These are phyloP conservation scores for Hoplias malabaricus DNA, from an alignment of 2,113 vertebrate species.

Conservation along the genomic window DNA sequence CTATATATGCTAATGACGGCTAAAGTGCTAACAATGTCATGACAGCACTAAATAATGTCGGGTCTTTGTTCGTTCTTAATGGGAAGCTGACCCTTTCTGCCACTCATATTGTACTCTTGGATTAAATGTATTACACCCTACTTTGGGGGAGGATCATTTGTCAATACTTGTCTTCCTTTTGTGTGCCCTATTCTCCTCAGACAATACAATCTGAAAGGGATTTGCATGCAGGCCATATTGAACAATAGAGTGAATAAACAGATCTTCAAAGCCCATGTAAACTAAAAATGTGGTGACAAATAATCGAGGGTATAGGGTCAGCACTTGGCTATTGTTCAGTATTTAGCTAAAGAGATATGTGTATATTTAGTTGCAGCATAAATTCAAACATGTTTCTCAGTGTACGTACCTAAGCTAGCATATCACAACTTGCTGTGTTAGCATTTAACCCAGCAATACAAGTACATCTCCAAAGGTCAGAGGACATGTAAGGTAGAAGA, in stretches of 20 bases:
- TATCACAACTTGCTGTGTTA: background rate
- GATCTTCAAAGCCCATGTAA: constrained; percentile 68
- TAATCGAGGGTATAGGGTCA: constrained; percentile 37
- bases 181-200: constrained; percentile 69
- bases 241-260: constrained; percentile 66
- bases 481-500: background rate
- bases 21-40: constrained; percentile 68
- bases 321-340: background rate
- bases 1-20: constrained; percentile 28
- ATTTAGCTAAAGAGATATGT: background rate
- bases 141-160: constrained; percentile 75
- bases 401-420: no score
- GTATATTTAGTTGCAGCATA: background rate
- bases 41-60: constrained; percentile 75
- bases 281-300: constrained; percentile 67
- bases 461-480: background rate
- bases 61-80: constrained; percentile 74
- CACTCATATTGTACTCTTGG: constrained; percentile 71
- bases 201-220: constrained; percentile 70
- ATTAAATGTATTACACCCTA: constrained; percentile 69
- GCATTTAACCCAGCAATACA: background rate
- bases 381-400: no score
- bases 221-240: constrained; percentile 69
- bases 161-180: constrained; percentile 75
- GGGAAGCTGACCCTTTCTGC: constrained; percentile 53